phyloP scores from a whole-genome alignment of 1,140 invertebrate genomes.

The Drosophila burlai region DNA sequence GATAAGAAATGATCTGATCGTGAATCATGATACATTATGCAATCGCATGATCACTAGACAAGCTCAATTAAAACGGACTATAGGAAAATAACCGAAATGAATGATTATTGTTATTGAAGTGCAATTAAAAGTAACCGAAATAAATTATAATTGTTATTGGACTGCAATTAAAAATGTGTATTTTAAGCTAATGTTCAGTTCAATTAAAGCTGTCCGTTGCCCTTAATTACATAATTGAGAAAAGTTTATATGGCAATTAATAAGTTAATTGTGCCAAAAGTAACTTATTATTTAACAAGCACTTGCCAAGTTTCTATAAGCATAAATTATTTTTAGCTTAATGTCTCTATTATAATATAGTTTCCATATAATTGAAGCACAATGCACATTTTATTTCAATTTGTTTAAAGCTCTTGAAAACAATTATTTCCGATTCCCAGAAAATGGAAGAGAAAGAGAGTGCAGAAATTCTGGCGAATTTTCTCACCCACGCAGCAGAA shows the following conservation, averaged over 20 bases:
- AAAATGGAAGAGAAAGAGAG: neutral
- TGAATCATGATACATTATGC: slow-evolving; percentile 24
- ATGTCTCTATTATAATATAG: slow-evolving; percentile 9
- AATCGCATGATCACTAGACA: slow-evolving; percentile 32
- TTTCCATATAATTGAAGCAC: slow-evolving; percentile 8
- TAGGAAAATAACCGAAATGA: slow-evolving; percentile 14
- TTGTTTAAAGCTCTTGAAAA: slow-evolving; percentile 15
- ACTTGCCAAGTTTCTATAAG: neutral
- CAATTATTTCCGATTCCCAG: slow-evolving; percentile 11
- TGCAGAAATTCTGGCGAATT: neutral
- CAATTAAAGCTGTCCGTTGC: neutral
- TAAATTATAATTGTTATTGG: slow-evolving; percentile 16
- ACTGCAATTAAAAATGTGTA: slow-evolving; percentile 14
- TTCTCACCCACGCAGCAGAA: slow-evolving; percentile 7
- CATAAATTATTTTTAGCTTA: slow-evolving; percentile 11
- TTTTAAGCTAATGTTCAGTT: neutral
- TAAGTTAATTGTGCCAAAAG: neutral
- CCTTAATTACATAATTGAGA: slow-evolving; percentile 13
- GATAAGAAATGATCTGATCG: slow-evolving; percentile 43
- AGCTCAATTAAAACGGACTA: neutral
- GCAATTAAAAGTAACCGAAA: slow-evolving; percentile 20
- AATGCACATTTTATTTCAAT: slow-evolving; percentile 19
- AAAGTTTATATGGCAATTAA: slow-evolving; percentile 5
- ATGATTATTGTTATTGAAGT: slow-evolving; percentile 14
- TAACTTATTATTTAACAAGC: neutral